Evolutionary conservation across 2,797 vertebrate genomes (phyloP).

Genomic region (Clarias fuscus): DNA sequence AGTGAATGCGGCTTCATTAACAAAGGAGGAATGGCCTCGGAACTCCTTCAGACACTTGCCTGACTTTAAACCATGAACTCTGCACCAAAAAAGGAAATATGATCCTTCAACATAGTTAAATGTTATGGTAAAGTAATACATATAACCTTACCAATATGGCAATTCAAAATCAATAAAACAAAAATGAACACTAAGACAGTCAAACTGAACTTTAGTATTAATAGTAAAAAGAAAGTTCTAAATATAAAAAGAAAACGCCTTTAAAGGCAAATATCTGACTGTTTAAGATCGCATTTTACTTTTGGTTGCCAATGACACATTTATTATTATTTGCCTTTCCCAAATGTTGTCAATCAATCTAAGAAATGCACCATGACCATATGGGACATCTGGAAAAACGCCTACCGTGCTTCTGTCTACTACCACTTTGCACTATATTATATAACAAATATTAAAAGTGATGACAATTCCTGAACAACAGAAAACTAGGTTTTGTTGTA

Average conservation of each 20-base stretch:
- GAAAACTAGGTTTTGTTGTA: neutral
- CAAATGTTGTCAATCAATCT: neutral
- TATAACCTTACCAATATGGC: neutral
- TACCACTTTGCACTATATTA: no score
- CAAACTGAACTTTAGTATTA: neutral
- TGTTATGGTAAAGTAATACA: neutral
- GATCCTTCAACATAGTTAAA: neutral
- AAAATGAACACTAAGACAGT: neutral
- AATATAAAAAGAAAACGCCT: neutral
- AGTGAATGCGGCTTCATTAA: conserved; percentile 95
- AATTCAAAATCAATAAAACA: neutral
- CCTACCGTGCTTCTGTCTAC: neutral
- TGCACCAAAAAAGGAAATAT: conserved; percentile 53
- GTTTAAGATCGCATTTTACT: neutral
- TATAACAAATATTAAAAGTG: neutral
- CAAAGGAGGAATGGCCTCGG: conserved; percentile 93
- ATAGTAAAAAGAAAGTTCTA: neutral
- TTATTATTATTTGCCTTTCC: neutral
- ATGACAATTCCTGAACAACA: neutral
- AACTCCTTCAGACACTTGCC: conserved; percentile 97
- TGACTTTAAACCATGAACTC: conserved; percentile 95
- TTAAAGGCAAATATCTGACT: neutral
- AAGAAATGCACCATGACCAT: neutral
- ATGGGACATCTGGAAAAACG: neutral
- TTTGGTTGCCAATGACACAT: neutral